Evolutionary conservation across 2,113 vertebrate species (phyloP).

Genomic region (Montifringilla adamsi): DNA sequence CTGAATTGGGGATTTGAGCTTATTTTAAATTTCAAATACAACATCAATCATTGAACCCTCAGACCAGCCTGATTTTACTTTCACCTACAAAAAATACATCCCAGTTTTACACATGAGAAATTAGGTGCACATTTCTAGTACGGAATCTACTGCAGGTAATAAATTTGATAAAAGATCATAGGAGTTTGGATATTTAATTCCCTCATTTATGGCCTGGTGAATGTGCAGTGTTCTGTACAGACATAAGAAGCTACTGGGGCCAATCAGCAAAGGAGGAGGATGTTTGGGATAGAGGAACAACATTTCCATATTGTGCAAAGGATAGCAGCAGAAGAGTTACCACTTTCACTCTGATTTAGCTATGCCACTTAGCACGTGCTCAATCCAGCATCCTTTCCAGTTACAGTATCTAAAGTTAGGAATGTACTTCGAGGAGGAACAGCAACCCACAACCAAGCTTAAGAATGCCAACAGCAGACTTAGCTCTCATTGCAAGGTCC

Average conservation of each 20-base stretch:
- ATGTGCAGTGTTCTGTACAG: neutral
- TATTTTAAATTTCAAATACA: neutral
- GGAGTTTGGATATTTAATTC: neutral
- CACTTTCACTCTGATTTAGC: neutral
- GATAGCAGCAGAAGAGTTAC: neutral
- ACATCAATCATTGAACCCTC: neutral
- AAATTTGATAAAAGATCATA: neutral
- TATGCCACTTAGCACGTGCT: neutral
- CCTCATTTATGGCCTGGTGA: neutral
- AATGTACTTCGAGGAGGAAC: neutral
- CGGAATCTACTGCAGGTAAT: neutral
- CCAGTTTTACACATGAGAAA: neutral
- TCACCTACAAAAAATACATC: neutral
- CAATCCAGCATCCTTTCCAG: neutral
- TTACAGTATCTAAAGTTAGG: neutral
- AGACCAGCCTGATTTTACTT: neutral
- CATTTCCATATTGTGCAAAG: neutral
- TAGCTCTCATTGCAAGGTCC: neutral
- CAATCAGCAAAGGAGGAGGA: neutral
- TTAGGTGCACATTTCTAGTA: neutral
- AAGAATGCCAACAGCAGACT: neutral
- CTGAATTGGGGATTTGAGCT: neutral
- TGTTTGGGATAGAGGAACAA: neutral
- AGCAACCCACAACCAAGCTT: neutral
- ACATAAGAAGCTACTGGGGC: neutral